Conservation (phyloP, 37 sponge, comb jelly and placozoan species). For the Chondrilla cf. caribensis region DNA sequence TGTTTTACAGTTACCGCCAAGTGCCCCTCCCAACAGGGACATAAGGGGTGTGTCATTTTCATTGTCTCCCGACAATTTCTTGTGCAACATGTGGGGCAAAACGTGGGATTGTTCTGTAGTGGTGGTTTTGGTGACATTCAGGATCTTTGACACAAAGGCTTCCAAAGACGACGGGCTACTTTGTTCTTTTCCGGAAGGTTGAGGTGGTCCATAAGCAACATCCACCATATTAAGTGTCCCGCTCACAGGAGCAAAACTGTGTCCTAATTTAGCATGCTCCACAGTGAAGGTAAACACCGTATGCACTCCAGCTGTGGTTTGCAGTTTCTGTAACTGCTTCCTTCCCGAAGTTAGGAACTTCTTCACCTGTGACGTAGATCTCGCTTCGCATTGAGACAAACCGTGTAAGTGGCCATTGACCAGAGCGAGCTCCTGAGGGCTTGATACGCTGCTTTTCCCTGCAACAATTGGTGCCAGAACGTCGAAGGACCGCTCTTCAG, state of each 20-base stretch:
- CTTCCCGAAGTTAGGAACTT: conserved; percentile 29
- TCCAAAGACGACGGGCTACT: not conserved
- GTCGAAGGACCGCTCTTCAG: conserved; percentile 54
- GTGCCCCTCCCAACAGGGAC: conserved; percentile 39
- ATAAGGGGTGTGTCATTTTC: conserved; percentile 25
- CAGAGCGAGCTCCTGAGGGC: not conserved
- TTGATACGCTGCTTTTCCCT: not conserved
- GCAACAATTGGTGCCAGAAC: conserved; percentile 21
- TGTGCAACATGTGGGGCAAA: not conserved
- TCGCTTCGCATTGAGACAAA: conserved; percentile 18
- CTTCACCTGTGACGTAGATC: conserved; percentile 11
- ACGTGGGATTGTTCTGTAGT: not conserved
- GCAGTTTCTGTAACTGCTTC: conserved; percentile 17
- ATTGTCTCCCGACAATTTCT: not conserved
- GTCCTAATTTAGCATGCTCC: conserved; percentile 65
- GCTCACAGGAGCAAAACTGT: conserved; percentile 67
- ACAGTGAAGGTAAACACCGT: conserved; percentile 58
- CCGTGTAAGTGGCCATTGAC: not conserved
- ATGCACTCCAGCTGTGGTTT: conserved; percentile 16
- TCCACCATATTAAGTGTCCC: conserved; percentile 63
- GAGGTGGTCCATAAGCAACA: not conserved
- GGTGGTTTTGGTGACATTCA: not conserved
- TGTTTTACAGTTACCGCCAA: conserved; percentile 81
- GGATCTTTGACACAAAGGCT: not conserved
- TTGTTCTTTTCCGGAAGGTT: not conserved